Percentiles rank a stretch among this genome's conserved stretches.
These are phyloP conservation scores for Melanophora roralis DNA, from an alignment of 2,888 invertebrate species.

Conservation along the genomic window DNA sequence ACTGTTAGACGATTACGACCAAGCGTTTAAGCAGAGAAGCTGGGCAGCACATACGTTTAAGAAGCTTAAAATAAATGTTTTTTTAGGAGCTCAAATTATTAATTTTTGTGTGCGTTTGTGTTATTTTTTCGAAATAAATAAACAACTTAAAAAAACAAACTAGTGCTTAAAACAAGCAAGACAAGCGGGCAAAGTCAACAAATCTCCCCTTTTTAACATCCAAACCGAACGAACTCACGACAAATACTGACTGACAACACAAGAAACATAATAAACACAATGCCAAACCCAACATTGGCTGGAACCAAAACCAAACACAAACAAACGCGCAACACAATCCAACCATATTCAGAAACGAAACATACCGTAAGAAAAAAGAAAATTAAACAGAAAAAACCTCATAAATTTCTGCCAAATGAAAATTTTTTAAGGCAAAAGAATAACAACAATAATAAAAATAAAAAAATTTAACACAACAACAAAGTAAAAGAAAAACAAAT, in stretches of 20 bases:
- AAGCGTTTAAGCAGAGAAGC: not conserved
- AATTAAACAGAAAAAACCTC: not conserved
- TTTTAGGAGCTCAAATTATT: not conserved
- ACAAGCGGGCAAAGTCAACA: not conserved
- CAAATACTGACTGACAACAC: slow-evolving; percentile 55
- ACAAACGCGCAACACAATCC: slow-evolving; percentile 15
- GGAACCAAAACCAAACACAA: slow-evolving; percentile 34
- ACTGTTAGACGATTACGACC: too few species aligned
- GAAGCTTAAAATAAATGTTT: not conserved
- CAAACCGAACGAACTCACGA: slow-evolving; percentile 58
- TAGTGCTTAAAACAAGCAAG: not conserved
- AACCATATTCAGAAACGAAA: slow-evolving; percentile 1
- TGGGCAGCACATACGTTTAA: not conserved
- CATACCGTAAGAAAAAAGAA: not conserved
- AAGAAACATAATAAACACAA: slow-evolving; percentile 33
- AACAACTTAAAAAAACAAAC: slow-evolving; percentile 8
- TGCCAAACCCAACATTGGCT: slow-evolving; percentile 25
- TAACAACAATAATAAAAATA: not conserved
- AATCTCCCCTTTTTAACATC: slow-evolving; percentile 21
- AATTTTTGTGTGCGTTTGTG: not conserved
- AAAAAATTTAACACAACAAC: not conserved
- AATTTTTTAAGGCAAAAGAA: not conserved
- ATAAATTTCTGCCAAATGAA: slow-evolving; percentile 13
- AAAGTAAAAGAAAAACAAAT: slow-evolving; percentile 7
- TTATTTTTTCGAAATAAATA: slow-evolving; percentile 1